These are phyloP conservation scores for Hypsopygia costalis DNA, from an alignment of 2,888 invertebrate species.

Conservation along the genomic window DNA sequence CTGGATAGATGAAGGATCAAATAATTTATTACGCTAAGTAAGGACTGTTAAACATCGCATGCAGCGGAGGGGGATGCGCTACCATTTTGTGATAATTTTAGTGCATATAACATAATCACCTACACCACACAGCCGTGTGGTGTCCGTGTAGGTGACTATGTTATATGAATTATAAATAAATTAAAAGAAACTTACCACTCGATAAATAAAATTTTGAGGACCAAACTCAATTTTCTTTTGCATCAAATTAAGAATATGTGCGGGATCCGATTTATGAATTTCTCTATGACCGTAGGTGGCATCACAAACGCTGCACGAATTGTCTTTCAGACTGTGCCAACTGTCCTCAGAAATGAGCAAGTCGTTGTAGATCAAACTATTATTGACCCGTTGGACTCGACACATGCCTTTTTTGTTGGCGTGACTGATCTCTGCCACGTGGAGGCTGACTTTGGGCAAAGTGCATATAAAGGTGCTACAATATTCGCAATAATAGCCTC, in stretches of 20 bases:
- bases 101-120: too few relatives aligned
- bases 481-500: slow-evolving; percentile 51
- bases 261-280: slow-evolving; percentile 34
- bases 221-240: slow-evolving; percentile 37
- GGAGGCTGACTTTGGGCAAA: slow-evolving; percentile 39
- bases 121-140: too few relatives aligned
- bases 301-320: slow-evolving; percentile 47
- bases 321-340: slow-evolving; percentile 50
- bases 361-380: slow-evolving; percentile 34
- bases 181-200: slow-evolving; percentile 30
- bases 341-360: slow-evolving; percentile 32
- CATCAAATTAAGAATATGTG: slow-evolving; percentile 45
- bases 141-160: too few relatives aligned
- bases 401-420: too few relatives aligned
- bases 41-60: too few relatives aligned
- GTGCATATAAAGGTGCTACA: slow-evolving; percentile 44
- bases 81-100: too few relatives aligned
- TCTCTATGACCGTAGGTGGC: slow-evolving; percentile 38
- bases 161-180: too few relatives aligned
- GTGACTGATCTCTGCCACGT: slow-evolving; percentile 28
- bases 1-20: too few relatives aligned
- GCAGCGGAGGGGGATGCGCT: too few relatives aligned
- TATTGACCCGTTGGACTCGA: slow-evolving; percentile 1
- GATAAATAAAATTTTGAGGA: slow-evolving; percentile 32
- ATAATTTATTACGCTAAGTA: too few relatives aligned